Evolutionary conservation across 2,797 vertebrate genomes (phyloP), one percentile per base, ranked within the genome.

Genomic region (Syndactyla subalaris): DNA sequence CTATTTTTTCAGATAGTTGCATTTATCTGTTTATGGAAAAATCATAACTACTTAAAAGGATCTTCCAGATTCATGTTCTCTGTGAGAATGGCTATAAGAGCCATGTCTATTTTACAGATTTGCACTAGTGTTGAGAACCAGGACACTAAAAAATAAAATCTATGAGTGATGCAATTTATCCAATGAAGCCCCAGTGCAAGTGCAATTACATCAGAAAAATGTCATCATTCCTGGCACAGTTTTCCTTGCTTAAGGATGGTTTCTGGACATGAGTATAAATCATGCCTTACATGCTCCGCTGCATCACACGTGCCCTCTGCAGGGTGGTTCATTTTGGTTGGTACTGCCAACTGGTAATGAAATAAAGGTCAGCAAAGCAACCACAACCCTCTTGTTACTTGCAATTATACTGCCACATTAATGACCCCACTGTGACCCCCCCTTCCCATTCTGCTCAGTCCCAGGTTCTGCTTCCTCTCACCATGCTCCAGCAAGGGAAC

Each of bases 401-500:
- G 41, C 41, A 68, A 70, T 67, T 30, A 49, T 6, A 20, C 0
- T 0, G 65, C 34, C 30, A 22, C 27, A 10, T 77, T 58, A 67
- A 72, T 20, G 58, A 75, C 49, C 66, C 78, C 2, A 0, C 6
- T 52, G 43, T 1, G 5, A 65, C 73, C 39, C 49, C 85, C 30
- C 82, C 43, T 85, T 95, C 70, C 82, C 0, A 0, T 77, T 52
- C 75, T n/a, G 68, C 68, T 82, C 48, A 34, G 32, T 45, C 58
- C 46, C 34, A 61, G 19, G 12, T 83, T 72, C 78, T 77, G 85
- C 79, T 85, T 95, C 92, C 83, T 92, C 73, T 72, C 6, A 3
- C 46, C 7, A 3, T 1, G 1, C 59, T 88, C 49, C 1, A 0
- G 34, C n/a, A 21, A 0, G 52, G 30, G 24, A 80, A 67, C 94